A percentile compares a stretch with the other conserved stretches of the same genome.
These are phyloP conservation scores for Sebastes melanostomus DNA, from an alignment of 2,797 vertebrate genomes.

Conservation along the genomic window DNA sequence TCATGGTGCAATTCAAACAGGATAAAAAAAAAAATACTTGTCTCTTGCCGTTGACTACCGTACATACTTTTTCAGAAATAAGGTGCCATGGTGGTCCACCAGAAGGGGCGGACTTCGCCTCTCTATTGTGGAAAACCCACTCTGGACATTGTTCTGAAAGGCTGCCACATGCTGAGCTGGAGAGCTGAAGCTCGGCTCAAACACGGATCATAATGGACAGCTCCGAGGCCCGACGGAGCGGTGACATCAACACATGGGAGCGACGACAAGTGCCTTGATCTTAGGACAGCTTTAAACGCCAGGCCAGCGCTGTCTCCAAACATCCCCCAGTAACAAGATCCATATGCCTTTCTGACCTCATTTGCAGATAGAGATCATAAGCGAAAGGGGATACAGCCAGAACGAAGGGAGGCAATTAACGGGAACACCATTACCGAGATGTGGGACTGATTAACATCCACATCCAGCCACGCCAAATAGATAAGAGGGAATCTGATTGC, in stretches of 20 bases:
- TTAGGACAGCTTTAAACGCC: conserved; percentile 24
- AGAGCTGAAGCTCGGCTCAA: conserved; percentile 7
- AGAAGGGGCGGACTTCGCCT: too few relatives aligned
- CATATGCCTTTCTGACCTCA: conserved; percentile 70
- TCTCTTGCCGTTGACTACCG: rapidly evolving
- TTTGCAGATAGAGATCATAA: conserved; percentile 73
- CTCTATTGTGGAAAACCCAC: not conserved
- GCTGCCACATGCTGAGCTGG: not conserved
- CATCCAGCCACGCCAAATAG: conserved; percentile 59
- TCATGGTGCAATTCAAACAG: too few relatives aligned
- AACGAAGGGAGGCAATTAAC: conserved; percentile 68
- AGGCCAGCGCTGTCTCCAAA: conserved; percentile 14
- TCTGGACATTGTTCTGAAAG: not conserved
- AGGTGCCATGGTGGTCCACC: too few relatives aligned
- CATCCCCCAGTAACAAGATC: conserved; percentile 44
- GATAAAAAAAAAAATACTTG: too few relatives aligned
- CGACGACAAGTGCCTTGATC: conserved; percentile 39
- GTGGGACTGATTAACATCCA: conserved; percentile 65
- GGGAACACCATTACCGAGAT: conserved; percentile 67
- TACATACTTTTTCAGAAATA: too few relatives aligned
- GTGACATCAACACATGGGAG: conserved; percentile 43
- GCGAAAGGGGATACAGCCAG: conserved; percentile 59
- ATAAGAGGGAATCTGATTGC: conserved; percentile 68
- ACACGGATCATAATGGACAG: conserved; percentile 4
- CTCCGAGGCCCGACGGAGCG: conserved; percentile 7